These are phyloP conservation scores for Picus viridis DNA, from an alignment of 2,797 vertebrate species.

Conservation along the genomic window DNA sequence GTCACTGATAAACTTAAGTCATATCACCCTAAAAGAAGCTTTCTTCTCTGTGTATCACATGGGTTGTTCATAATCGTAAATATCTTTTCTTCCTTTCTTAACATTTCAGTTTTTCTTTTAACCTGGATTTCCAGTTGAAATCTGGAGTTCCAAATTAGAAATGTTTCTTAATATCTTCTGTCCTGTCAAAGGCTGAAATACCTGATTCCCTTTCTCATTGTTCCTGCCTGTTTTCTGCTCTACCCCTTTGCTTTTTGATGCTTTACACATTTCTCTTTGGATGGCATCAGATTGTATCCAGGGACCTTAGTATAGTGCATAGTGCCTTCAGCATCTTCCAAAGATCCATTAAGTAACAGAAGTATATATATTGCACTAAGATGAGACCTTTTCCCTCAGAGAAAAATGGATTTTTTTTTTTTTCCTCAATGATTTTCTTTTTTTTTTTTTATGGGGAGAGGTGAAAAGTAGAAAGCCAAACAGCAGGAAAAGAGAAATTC, in stretches of 20 bases:
- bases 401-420: not conserved
- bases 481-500: not conserved
- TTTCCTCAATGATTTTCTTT: too few species aligned
- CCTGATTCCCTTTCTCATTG: accelerated
- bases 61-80: not conserved
- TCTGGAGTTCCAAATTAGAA: not conserved
- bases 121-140: not conserved
- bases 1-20: not conserved
- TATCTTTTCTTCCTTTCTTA: not conserved
- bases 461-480: not conserved
- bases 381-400: not conserved
- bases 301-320: not conserved
- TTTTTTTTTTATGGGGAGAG: not conserved
- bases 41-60: not conserved
- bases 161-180: not conserved
- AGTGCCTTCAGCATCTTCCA: not conserved
- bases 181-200: not conserved
- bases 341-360: not conserved
- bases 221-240: not conserved
- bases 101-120: not conserved
- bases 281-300: not conserved
- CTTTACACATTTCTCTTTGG: not conserved
- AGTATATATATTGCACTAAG: not conserved
- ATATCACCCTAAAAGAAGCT: not conserved
- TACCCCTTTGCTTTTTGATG: not conserved